Evolutionary conservation across 2,888 invertebrate species (phyloP).

Genomic region (Polymixis lichenea): DNA sequence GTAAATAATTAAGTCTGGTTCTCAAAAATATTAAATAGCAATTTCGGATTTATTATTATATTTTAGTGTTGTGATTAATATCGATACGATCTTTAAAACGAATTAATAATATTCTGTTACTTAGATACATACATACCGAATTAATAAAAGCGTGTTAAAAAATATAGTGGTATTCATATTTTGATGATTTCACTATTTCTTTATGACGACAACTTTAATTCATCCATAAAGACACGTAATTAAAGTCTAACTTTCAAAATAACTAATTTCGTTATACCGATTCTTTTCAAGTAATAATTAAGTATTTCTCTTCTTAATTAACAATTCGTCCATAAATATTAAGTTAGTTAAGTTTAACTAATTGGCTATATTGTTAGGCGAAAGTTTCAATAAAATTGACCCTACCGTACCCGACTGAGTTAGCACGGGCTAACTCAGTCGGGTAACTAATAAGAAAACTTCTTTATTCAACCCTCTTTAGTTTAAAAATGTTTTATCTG

Average conservation of each 20-base stretch:
- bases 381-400: constrained; percentile 46
- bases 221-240: not conserved
- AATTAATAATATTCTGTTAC: no score
- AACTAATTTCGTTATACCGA: not conserved
- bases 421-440: constrained; percentile 52
- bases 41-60: not conserved
- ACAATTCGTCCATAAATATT: constrained; percentile 34
- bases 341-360: constrained; percentile 39
- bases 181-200: not conserved
- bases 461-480: constrained; percentile 57
- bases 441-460: constrained; percentile 61
- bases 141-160: not conserved
- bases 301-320: constrained; percentile 19
- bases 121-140: no score
- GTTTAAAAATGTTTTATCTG: constrained; percentile 59
- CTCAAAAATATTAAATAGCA: not conserved
- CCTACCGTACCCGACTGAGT: constrained; percentile 22
- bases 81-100: not conserved
- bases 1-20: not conserved
- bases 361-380: constrained; percentile 43
- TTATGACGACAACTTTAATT: no score
- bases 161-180: not conserved
- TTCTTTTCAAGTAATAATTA: constrained; percentile 23
- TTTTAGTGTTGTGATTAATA: not conserved
- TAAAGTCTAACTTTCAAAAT: constrained; percentile 3